These are phyloP conservation scores for Orthosia gothica DNA, from an alignment of 2,888 invertebrate genomes.

Conservation along the genomic window DNA sequence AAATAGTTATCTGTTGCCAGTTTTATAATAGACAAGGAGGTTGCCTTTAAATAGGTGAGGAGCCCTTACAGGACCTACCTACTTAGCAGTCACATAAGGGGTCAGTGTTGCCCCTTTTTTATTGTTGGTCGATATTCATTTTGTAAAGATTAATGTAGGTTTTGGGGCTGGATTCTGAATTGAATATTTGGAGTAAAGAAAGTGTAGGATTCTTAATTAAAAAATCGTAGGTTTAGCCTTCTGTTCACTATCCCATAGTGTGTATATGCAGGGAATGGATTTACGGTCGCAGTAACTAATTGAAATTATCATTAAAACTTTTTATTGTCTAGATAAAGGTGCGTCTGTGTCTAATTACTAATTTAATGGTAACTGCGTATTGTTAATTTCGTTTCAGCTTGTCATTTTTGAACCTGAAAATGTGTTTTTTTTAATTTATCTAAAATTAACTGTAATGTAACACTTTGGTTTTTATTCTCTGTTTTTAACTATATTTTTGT, in stretches of 20 bases:
- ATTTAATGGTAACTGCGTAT: constrained; percentile 27
- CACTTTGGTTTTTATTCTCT: neutral
- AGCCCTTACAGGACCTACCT: too few relatives aligned
- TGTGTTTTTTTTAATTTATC: constrained; percentile 7
- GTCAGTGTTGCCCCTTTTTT: too few relatives aligned
- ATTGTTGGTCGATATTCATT: too few relatives aligned
- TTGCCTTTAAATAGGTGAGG: too few relatives aligned
- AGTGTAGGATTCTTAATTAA: too few relatives aligned
- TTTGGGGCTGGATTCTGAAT: too few relatives aligned
- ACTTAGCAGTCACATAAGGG: too few relatives aligned
- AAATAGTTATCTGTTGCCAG: too few relatives aligned
- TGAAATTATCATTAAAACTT: constrained; percentile 73
- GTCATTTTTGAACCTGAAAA: constrained; percentile 24
- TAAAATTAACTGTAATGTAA: neutral
- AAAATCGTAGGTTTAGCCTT: constrained; percentile 8
- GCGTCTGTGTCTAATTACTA: constrained; percentile 57
- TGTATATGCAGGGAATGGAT: constrained; percentile 60
- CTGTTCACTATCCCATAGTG: neutral
- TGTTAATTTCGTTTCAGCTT: constrained; percentile 21
- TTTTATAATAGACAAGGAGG: too few relatives aligned
- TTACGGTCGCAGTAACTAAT: constrained; percentile 69
- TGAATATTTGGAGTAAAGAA: too few relatives aligned
- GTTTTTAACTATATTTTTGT: too few relatives aligned
- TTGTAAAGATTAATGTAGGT: too few relatives aligned
- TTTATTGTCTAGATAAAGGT: constrained; percentile 66